These are phyloP conservation scores for Ostrea denselamellosa DNA, from an alignment of 1,140 invertebrate genomes.

Conservation along the genomic window DNA sequence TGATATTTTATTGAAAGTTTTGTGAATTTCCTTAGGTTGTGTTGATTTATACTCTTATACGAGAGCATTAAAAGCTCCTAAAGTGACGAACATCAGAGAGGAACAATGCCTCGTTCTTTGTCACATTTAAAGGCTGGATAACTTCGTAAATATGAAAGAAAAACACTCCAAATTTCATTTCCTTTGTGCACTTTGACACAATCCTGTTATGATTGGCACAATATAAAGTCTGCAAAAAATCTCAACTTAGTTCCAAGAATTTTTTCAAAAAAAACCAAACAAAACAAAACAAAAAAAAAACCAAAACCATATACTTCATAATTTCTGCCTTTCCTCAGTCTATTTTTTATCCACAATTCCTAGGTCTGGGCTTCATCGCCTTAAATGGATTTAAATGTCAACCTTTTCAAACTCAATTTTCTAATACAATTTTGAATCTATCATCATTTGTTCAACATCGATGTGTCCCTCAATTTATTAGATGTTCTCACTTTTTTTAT, in stretches of 20 bases:
- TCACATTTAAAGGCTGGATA: constrained; percentile 29
- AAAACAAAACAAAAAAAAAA: too few relatives aligned
- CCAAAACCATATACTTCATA: too few relatives aligned
- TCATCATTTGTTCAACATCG: too few relatives aligned
- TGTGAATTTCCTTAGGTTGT: background rate
- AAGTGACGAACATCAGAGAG: background rate
- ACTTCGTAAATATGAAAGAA: background rate
- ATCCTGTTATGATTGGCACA: background rate
- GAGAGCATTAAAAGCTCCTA: constrained; percentile 13
- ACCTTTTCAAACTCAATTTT: too few relatives aligned
- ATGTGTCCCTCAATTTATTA: too few relatives aligned
- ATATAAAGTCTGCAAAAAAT: constrained; percentile 7
- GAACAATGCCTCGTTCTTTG: constrained; percentile 17
- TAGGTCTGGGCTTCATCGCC: too few relatives aligned
- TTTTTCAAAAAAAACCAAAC: too few relatives aligned
- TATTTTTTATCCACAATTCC: too few relatives aligned
- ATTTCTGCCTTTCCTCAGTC: too few relatives aligned
- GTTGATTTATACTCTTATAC: constrained; percentile 25
- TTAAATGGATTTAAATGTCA: too few relatives aligned
- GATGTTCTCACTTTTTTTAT: too few relatives aligned
- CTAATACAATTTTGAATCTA: too few relatives aligned
- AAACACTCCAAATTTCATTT: background rate
- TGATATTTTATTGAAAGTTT: constrained; percentile 40
- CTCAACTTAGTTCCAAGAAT: background rate
- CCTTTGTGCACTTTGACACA: constrained; percentile 25